phyloP scores from a whole-genome alignment of 2,888 invertebrate species.

The Melanostoma mellinum region DNA sequence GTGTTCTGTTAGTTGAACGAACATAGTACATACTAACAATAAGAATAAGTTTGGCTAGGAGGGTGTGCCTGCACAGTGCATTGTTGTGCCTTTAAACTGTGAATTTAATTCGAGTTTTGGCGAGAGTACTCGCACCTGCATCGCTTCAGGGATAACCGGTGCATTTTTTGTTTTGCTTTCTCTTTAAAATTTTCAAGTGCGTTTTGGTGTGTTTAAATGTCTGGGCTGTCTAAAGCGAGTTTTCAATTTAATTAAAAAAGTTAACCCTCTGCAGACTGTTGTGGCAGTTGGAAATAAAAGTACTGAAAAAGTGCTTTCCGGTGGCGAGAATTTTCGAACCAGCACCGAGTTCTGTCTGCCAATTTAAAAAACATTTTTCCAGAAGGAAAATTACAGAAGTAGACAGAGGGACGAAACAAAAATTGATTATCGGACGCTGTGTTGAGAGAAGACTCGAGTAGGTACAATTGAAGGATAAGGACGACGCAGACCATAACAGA shows the following conservation, averaged over 20 bases:
- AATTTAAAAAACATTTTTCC: too few relatives aligned
- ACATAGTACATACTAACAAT: slow-evolving; percentile 20
- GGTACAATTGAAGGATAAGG: too few relatives aligned
- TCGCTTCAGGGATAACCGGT: slow-evolving; percentile 39
- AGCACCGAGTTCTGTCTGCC: not conserved
- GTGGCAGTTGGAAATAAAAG: not conserved
- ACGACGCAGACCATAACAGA: too few relatives aligned
- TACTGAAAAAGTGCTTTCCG: slow-evolving; percentile 22
- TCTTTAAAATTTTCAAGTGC: slow-evolving; percentile 41
- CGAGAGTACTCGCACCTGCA: not conserved
- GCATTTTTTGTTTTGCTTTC: slow-evolving; percentile 10
- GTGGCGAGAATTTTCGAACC: slow-evolving; percentile 22
- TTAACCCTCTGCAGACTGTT: slow-evolving; percentile 32
- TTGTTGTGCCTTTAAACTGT: slow-evolving; percentile 47
- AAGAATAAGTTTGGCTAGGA: not conserved
- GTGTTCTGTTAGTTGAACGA: slow-evolving; percentile 10
- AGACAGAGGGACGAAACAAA: too few relatives aligned
- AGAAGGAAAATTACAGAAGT: too few relatives aligned
- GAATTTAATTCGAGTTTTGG: slow-evolving; percentile 46
- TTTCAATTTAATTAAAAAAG: slow-evolving; percentile 60
- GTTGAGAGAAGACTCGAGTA: too few relatives aligned
- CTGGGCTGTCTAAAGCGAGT: slow-evolving; percentile 17
- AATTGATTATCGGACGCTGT: too few relatives aligned
- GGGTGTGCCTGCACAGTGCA: not conserved
- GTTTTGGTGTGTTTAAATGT: slow-evolving; percentile 36